Evolutionary conservation across 2,888 invertebrate species (phyloP), one percentile per base, ranked within the genome.

Genomic region (Sinopyrophorus schimmeli): DNA sequence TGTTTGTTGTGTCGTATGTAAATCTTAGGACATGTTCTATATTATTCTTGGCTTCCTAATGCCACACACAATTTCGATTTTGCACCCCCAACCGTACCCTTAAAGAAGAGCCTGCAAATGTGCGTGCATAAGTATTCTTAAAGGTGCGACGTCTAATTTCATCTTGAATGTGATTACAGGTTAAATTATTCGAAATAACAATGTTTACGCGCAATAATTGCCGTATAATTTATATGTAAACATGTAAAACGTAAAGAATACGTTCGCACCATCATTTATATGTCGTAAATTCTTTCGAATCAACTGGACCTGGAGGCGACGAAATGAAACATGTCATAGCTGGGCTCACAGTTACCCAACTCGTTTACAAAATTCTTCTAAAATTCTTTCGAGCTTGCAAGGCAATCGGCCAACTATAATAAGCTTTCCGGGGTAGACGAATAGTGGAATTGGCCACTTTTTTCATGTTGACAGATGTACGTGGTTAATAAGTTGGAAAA

Each of bases 401-500:
- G 14, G 23, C 6, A 7, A 18, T 17, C 55, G 63, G 51, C 10
- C 51, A 35, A 53, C 54, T 58, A 53, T 64, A 62, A 62, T 62
- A 62, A 62, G 61, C 60, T 60, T 59, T 56, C 63, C 62, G 60
- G 66, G 67, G 68, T 68, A 67, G 68, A 70, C 69, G 69, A 68
- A 69, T 67, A 65, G 66, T 64, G 60, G 66, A 67, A 69, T 69
- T 68, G 65, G 63, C 67, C 63, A 67, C 64, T 66, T 68, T 71
- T 70, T 70, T 53, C 61, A 54, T 61, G 69, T 69, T 69, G 71
- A 72, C 71, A 71, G 70, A 71, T 71, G 71, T 71, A 71, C 69
- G 71, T 70, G 71, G 70, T 70, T 71, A 71, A 72, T 72, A 70
- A 67, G 63, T 67, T 62, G 68, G 68, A 71, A 70, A 71, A 69